Percentiles rank a stretch among this genome's conserved stretches.
Evolutionary conservation across 2,113 vertebrate species (phyloP).

Genomic region (Megaleporinus macrocephalus): DNA sequence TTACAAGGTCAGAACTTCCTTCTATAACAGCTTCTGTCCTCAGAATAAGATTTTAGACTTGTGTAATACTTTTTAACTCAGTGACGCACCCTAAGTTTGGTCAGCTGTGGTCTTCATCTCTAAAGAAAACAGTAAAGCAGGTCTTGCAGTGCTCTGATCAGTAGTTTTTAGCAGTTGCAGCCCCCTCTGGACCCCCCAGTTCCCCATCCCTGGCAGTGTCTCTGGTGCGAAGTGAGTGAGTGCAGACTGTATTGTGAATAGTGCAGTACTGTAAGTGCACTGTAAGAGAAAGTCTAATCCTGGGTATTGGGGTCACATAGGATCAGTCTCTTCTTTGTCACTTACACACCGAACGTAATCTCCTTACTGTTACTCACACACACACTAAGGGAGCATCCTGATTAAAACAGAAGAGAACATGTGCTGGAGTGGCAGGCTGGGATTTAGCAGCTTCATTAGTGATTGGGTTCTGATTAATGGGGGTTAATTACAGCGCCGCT

Average conservation of each 20-base stretch:
- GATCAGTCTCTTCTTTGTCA: constrained; percentile 65
- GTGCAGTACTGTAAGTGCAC: background rate
- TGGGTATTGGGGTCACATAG: constrained; percentile 76
- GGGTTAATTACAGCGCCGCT: background rate
- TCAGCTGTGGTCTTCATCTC: no score
- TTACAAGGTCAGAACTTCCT: no score
- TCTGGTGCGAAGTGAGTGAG: no score
- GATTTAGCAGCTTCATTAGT: constrained; percentile 19
- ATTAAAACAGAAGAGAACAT: constrained; percentile 45
- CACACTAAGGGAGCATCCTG: background rate
- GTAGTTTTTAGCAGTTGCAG: no score
- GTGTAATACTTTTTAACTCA: no score
- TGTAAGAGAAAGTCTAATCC: constrained; percentile 59
- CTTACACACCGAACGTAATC: constrained; percentile 51
- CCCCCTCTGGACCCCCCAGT: no score
- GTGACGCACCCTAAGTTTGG: no score
- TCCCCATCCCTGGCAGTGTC: no score
- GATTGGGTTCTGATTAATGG: background rate
- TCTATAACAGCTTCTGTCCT: no score
- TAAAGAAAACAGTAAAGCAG: no score
- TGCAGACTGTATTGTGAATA: background rate
- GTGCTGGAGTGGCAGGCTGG: background rate
- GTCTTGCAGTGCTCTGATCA: no score
- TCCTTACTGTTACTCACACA: constrained; percentile 48
- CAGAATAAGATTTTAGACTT: no score